Evolutionary conservation across 2,113 vertebrate species (phyloP).

Genomic region (Bos javanicus): DNA sequence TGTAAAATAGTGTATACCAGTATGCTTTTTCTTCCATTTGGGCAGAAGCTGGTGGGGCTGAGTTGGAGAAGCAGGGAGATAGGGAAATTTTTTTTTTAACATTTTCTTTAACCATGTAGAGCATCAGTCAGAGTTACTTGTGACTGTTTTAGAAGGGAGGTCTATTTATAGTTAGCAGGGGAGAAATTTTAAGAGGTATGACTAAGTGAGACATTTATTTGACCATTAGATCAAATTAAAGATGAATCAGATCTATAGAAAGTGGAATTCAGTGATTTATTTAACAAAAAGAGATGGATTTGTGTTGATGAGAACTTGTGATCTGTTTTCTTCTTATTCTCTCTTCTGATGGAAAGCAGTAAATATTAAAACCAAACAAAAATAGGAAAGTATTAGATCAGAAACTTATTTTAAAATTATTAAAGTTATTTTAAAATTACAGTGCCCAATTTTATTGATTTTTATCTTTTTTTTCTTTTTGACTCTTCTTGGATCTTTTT

Average conservation of each 20-base stretch:
- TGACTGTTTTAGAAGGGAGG: slow-evolving; percentile 13
- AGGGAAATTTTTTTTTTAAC: background rate
- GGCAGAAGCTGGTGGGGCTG: background rate
- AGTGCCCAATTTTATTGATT: slow-evolving; percentile 20
- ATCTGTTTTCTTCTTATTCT: background rate
- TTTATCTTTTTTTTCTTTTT: background rate
- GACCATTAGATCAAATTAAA: background rate
- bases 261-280: background rate
- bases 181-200: slow-evolving; percentile 2
- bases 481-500: slow-evolving; percentile 36
- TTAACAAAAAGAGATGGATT: background rate
- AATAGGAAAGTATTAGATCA: background rate
- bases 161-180: background rate
- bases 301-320: background rate
- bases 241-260: background rate
- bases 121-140: background rate
- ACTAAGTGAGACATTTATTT: slow-evolving; percentile 10
- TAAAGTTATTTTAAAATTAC: background rate
- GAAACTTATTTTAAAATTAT: background rate
- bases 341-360: background rate
- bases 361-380: background rate
- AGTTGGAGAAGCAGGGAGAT: background rate
- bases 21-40: background rate
- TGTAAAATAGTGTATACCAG: background rate
- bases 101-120: background rate